phyloP scores from a whole-genome alignment of 2,888 invertebrate genomes.

The Chaitophorus viminalis region DNA sequence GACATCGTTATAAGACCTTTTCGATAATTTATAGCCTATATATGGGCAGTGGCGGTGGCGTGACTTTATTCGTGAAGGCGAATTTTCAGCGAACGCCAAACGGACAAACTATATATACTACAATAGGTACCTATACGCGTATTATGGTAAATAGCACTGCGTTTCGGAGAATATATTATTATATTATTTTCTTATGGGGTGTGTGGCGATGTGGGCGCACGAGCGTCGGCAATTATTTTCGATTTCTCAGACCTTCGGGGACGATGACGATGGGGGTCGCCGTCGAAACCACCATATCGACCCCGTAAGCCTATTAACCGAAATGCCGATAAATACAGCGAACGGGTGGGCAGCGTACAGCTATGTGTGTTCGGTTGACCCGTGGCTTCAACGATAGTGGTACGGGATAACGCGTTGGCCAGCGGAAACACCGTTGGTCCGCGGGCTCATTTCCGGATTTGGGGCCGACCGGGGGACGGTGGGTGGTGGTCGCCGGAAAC shows the following conservation, averaged over 20 bases:
- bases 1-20: constrained; percentile 49
- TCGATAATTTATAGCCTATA: constrained; percentile 39
- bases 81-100: constrained; percentile 7
- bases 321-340: constrained; percentile 26
- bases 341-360: too few relatives aligned
- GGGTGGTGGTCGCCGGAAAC: neutral
- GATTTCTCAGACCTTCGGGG: neutral
- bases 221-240: constrained; percentile 20
- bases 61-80: constrained; percentile 23
- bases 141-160: too few relatives aligned
- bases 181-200: constrained; percentile 47
- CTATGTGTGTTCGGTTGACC: too few relatives aligned
- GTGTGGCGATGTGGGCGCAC: neutral
- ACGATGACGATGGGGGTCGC: too few relatives aligned
- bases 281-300: too few relatives aligned
- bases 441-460: constrained; percentile 30
- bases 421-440: constrained; percentile 9
- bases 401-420: neutral
- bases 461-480: neutral
- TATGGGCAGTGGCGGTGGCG: neutral
- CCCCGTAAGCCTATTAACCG: constrained; percentile 15
- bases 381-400: neutral
- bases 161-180: constrained; percentile 36
- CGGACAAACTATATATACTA: neutral
- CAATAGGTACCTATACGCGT: too few relatives aligned